Conservation (phyloP, 2,113 vertebrate species). For the Rhabdornis inornatus region DNA sequence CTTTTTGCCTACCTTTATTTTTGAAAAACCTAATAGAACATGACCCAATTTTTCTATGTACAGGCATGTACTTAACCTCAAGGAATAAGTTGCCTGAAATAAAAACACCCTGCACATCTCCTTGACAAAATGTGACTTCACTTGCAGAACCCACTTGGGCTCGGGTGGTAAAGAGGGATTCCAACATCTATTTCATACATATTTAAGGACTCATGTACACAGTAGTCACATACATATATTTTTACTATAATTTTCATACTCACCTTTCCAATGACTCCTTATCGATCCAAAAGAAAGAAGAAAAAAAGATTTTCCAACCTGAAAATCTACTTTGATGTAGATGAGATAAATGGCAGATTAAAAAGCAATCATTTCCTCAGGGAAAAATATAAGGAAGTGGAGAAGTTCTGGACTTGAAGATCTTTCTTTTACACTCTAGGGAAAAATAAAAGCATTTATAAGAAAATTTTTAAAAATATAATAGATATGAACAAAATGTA, state of each 20-base stretch:
- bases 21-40: background rate
- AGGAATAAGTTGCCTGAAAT: background rate
- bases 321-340: background rate
- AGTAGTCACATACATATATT: background rate
- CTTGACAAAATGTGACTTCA: background rate
- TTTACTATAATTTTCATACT: background rate
- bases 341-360: slow-evolving; percentile 1
- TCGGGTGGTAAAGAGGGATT: background rate
- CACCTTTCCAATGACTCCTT: background rate
- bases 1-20: background rate
- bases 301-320: background rate
- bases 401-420: background rate
- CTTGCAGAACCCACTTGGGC: background rate
- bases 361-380: slow-evolving; percentile 9
- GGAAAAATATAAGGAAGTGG: background rate
- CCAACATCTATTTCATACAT: background rate
- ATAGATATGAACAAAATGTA: background rate
- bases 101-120: background rate
- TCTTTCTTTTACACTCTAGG: background rate
- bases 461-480: background rate
- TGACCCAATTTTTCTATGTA: background rate
- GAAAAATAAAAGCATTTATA: background rate
- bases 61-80: background rate
- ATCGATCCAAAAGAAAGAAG: background rate
- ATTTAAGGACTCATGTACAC: background rate